A percentile compares a stretch with the other conserved stretches of the same genome.
These are phyloP conservation scores for Peribatodes rhomboidaria DNA, from an alignment of 2,888 invertebrate species.

Conservation along the genomic window DNA sequence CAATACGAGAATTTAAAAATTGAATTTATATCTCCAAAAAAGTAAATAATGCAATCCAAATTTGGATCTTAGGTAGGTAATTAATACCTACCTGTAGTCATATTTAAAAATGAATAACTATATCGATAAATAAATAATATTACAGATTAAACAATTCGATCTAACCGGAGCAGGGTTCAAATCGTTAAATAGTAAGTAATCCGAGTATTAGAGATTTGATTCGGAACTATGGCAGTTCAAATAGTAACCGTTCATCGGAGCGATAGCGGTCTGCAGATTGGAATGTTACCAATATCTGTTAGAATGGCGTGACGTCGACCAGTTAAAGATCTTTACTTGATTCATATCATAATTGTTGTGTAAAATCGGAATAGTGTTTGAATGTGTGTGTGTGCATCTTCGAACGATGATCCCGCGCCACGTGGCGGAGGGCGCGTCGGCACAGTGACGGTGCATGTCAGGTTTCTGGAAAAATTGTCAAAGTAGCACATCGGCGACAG, in stretches of 20 bases:
- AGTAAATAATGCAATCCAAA: no score
- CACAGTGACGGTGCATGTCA: slow-evolving; percentile 80
- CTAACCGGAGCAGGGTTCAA: not conserved
- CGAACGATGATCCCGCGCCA: slow-evolving; percentile 53
- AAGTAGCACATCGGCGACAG: slow-evolving; percentile 77
- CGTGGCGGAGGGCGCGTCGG: slow-evolving; percentile 70
- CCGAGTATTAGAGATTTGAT: slow-evolving; percentile 6
- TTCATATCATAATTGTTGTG: slow-evolving; percentile 48
- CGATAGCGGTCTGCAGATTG: slow-evolving; percentile 45
- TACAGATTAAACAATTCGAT: not conserved
- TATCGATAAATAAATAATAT: not conserved
- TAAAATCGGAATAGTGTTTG: slow-evolving; percentile 32
- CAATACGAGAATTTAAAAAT: no score
- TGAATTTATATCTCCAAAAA: no score
- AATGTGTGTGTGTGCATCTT: slow-evolving; percentile 22
- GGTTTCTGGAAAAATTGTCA: slow-evolving; percentile 86
- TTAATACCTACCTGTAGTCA: no score
- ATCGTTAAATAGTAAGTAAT: not conserved
- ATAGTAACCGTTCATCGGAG: slow-evolving; percentile 32
- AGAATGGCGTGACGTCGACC: slow-evolving; percentile 49
- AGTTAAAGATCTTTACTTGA: slow-evolving; percentile 48
- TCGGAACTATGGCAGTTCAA: slow-evolving; percentile 22
- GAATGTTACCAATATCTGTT: slow-evolving; percentile 49
- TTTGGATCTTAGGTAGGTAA: no score
- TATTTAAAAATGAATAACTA: no score